Percentiles rank a stretch among this genome's conserved stretches.
Evolutionary conservation across 2,888 invertebrate genomes (phyloP).

Genomic region (Cerastis rubricosa): DNA sequence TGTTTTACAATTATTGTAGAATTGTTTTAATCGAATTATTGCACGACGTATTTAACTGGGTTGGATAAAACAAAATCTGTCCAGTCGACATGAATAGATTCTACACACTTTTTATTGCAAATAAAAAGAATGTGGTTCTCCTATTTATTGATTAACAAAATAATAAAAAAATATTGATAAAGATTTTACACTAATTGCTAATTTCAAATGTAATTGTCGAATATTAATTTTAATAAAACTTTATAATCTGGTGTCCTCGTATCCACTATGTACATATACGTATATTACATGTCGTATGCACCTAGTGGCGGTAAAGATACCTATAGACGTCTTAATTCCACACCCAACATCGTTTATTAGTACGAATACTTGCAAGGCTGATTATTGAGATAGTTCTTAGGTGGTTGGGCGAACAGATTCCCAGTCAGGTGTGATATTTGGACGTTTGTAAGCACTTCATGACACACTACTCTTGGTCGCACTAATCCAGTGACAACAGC

Average conservation of each 20-base stretch:
- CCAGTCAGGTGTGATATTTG: conserved; percentile 28
- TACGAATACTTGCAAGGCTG: conserved; percentile 12
- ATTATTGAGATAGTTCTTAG: neutral
- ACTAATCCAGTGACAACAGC: conserved; percentile 68
- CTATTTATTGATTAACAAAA: conserved; percentile 48
- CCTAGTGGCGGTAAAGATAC: conserved; percentile 73
- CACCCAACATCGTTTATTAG: conserved; percentile 4
- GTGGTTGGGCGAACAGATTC: neutral
- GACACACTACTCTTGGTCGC: conserved; percentile 68
- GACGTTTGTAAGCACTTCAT: conserved; percentile 52
- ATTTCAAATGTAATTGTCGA: conserved; percentile 70
- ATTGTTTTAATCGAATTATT: conserved; percentile 65
- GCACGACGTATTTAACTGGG: conserved; percentile 61
- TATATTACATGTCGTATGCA: conserved; percentile 75
- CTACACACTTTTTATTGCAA: conserved; percentile 39
- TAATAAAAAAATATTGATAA: conserved; percentile 52
- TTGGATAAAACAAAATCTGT: conserved; percentile 39
- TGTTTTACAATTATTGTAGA: conserved; percentile 37
- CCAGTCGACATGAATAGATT: conserved; percentile 57
- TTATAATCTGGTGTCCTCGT: conserved; percentile 70
- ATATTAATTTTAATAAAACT: conserved; percentile 69
- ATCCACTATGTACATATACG: conserved; percentile 78
- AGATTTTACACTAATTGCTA: conserved; percentile 63
- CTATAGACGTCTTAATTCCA: conserved; percentile 44
- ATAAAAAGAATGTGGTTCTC: conserved; percentile 44